Base-by-base conservation (phyloP, 2,113 vertebrate species). In the Accipiter cooperii region DNA sequence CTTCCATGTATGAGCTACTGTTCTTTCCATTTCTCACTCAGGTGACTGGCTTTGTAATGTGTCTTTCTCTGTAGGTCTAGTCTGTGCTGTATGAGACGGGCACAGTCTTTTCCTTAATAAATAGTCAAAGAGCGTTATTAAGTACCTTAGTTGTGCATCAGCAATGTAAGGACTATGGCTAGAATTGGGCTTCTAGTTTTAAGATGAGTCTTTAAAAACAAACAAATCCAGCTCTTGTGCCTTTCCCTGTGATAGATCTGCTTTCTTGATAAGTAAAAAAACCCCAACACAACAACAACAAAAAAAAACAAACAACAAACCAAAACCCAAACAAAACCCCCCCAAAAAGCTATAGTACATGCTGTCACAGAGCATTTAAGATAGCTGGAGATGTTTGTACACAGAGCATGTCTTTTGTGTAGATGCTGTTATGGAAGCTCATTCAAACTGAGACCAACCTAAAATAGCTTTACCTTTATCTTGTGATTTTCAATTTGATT, bases 401-500 rank as follows among this genome's bases (percentile, higher is more conserved):
- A 1, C 63, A 47, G 61, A 85, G 66, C 84, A 26, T 40, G 33
- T 82, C 85, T 92, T 68, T 42, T 77, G 25, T 54, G 33, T 44
- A 33, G 66, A 5, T 31, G 40, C 78, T 90, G 70, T 60, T 40
- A 19, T 21, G 54, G 58, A 76, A 79, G 26, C 54, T 75, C 1
- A 0, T 89, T 80, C 70, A 73, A 58, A 78, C 40, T 40, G 47
- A 64, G 44, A 42, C 40, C 40, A 69, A 22, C 24, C 33, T 76
- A 51, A 95, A 94, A 68, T 15, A 68, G 75, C 61, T 94, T 95
- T 83, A 29, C 52, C 70, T 90, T 93, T 94, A 79, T 90, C 90
- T 78, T 79, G 51, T 71, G 87, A 75, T 91, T 90, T 93, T 91
- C 88, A 85, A 34, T 94, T 95, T 65, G 36, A 70, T 95, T 95